A percentile compares a stretch with the other conserved stretches of the same genome.
phyloP scores from a whole-genome alignment of 2,797 vertebrate genomes.

The Myotis planiceps region DNA sequence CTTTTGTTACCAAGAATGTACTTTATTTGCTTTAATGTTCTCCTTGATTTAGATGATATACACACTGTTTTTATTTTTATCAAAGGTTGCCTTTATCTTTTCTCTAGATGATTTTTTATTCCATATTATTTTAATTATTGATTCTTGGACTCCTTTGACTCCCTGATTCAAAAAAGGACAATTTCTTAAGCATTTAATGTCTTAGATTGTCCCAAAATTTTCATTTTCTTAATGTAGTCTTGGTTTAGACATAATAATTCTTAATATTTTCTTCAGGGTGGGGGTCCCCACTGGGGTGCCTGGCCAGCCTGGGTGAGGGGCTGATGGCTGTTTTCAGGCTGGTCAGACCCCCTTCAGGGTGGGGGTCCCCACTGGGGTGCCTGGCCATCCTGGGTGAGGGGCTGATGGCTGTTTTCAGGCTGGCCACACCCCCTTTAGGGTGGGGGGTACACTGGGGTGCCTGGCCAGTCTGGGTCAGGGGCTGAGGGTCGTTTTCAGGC shows the following conservation, averaged over 20 bases:
- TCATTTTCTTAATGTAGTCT: background rate
- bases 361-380: no score
- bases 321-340: no score
- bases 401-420: no score
- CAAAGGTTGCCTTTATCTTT: background rate
- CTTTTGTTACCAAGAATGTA: background rate
- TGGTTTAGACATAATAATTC: background rate
- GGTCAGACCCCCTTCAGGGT: no score
- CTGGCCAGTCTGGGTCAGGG: no score
- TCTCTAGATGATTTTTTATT: background rate
- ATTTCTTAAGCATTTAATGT: background rate
- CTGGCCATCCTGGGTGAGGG: no score
- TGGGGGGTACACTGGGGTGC: no score
- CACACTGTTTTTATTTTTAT: background rate
- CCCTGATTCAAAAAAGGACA: background rate
- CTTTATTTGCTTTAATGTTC: background rate
- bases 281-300: no score
- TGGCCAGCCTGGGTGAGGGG: no score
- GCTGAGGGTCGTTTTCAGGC: no score
- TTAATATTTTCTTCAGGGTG: no score
- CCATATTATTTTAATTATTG: constrained; percentile 13
- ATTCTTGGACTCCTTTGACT: background rate
- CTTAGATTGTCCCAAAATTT: background rate
- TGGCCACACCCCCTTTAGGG: no score
- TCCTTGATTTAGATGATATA: background rate